Evolutionary conservation across 2,888 invertebrate genomes (phyloP).

Genomic region (Acleris laterana): DNA sequence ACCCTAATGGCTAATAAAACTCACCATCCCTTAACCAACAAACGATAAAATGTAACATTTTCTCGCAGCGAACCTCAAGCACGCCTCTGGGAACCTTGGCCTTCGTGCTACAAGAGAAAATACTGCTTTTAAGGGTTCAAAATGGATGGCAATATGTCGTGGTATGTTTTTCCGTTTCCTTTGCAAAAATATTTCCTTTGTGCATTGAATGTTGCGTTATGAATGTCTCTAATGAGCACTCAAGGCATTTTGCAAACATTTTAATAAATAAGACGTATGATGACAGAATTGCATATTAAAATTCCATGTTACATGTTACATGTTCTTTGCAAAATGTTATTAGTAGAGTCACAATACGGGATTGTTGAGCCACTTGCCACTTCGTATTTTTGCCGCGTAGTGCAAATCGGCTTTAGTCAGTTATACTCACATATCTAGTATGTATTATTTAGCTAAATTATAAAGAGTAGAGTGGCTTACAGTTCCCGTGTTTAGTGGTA

Average conservation of each 20-base stretch:
- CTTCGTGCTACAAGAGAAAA: conserved; percentile 67
- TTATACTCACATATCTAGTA: too few relatives aligned
- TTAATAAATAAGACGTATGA: not conserved
- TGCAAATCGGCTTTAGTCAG: too few relatives aligned
- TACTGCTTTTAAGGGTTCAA: conserved; percentile 65
- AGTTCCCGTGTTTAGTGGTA: too few relatives aligned
- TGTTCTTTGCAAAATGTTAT: not conserved
- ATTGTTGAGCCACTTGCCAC: too few relatives aligned
- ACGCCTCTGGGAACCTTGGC: conserved; percentile 69
- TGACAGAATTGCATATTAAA: not conserved
- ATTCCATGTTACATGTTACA: not conserved
- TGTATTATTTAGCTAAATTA: too few relatives aligned
- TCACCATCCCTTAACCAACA: not conserved
- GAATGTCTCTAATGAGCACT: conserved; percentile 24
- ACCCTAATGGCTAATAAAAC: not conserved
- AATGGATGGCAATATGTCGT: conserved; percentile 67
- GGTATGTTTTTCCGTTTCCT: conserved; percentile 48
- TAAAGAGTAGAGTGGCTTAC: too few relatives aligned
- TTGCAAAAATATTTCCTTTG: conserved; percentile 21
- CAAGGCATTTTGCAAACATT: conserved; percentile 15
- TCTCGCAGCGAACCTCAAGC: conserved; percentile 58
- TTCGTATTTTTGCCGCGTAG: too few relatives aligned
- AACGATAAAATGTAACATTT: conserved; percentile 15
- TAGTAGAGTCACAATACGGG: too few relatives aligned
- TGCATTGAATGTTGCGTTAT: conserved; percentile 23